Conservation (phyloP, 2,113 vertebrate species). For the Ibidorhyncha struthersii region DNA sequence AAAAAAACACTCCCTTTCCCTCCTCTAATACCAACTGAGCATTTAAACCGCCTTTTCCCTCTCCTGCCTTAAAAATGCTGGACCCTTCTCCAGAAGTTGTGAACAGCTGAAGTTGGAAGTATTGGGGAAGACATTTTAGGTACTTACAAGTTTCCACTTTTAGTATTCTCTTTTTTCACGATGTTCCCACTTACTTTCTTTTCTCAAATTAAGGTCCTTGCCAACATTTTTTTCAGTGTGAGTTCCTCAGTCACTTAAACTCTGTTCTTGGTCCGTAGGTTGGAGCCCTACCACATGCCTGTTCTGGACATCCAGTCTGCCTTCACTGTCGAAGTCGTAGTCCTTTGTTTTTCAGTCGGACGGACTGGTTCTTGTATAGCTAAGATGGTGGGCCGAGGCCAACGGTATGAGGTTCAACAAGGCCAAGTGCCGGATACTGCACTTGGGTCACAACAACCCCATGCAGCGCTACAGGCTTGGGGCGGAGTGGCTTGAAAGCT, state of each 20-base stretch:
- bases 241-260: background rate
- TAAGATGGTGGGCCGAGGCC: background rate
- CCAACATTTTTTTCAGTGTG: background rate
- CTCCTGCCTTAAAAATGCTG: background rate
- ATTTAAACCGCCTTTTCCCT: background rate
- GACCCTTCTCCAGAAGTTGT: background rate
- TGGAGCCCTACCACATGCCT: background rate
- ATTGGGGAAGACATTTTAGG: background rate
- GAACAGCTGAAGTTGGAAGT: background rate
- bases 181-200: background rate
- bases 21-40: background rate
- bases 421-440: background rate
- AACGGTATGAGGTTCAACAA: background rate
- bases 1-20: background rate
- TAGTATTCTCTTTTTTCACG: background rate
- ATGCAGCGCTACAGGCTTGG: background rate
- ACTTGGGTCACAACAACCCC: background rate
- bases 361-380: background rate
- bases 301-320: background rate
- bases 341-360: background rate
- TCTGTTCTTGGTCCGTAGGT: background rate
- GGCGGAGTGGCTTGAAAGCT: background rate
- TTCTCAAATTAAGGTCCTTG: background rate
- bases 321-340: background rate
- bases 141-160: background rate